Evolutionary conservation across 2,888 invertebrate genomes (phyloP), one percentile per base, ranked within the genome.

Genomic region (Stenoptilia bipunctidactyla): DNA sequence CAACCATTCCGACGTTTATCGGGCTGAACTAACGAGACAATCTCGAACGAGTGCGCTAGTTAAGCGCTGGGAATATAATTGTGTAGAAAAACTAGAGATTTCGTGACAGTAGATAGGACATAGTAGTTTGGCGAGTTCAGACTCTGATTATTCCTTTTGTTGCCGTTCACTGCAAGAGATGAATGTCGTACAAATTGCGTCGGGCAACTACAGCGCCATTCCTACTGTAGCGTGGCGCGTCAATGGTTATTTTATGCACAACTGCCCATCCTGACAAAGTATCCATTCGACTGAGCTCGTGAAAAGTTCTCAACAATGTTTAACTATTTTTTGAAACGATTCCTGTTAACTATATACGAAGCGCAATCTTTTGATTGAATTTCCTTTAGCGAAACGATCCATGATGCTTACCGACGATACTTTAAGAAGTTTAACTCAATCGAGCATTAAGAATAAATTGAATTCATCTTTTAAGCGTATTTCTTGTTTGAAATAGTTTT

Each of bases 161-260:
- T n/a, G 30, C 9, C 30, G 10, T 30, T 30, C 12, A 12, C 2
- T 3, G 6, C 2, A 30, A 30, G 30, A 9, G 12, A n/a, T 30
- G 71, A 71, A 72, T 67, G 69, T 56, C 55, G 65, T 64, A 69
- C 74, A 75, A 77, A 79, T 80, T 77, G 74, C 71, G 56, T 63
- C 61, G 48, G 54, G 53, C 52, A 46, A 51, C 56, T 55, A 54
- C 52, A 53, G 56, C 55, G 69, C 69, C 68, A n/a, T n/a, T n/a
- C n/a, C n/a, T n/a, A n/a, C 69, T 66, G 55, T 59, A 53, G 53
- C 52, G 34, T 40, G 53, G 56, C 56, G 48, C 56, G 58, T 67
- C 68, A 61, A 71, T 68, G 60, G 65, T 65, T 70, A 66, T 72
- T 73, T 73, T 71, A 68, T 69, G 61, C 63, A 54, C 63, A 64